Evolutionary conservation across 1,140 invertebrate species (phyloP), one percentile per base, ranked within the genome.

Genomic region (Akabosia matsudoensis): DNA sequence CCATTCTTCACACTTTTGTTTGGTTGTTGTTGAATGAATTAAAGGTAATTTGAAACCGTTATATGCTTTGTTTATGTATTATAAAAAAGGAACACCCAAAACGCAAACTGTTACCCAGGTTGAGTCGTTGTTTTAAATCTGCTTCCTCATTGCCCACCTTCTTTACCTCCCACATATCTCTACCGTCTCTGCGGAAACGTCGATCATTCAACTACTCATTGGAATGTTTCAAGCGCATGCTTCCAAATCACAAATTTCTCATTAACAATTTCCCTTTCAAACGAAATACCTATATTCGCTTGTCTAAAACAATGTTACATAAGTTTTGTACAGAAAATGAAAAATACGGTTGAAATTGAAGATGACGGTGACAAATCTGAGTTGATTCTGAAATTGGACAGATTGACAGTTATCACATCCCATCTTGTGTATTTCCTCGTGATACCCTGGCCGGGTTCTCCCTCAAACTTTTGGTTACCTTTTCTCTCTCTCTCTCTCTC

Each of bases 361-460:
- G 54, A 56, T 56, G 54, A 56, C 54, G 54, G 54, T 56, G 54
- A 56, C 54, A 56, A 56, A 56, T 56, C 54, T 56, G 10, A 24
- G 10, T 56, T 56, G 10, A 56, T 56, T 56, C 54, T 56, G 24
- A 56, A 56, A 24, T 16, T 22, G 54, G 54, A 56, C 54, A 56
- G 54, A 56, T 56, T 56, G 54, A 56, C 54, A 56, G 10, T 56
- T 24, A 56, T 16, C 54, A 24, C 54, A 56, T 4, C 54, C 54
- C 54, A 56, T 56, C 22, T 56, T 24, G n/a, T 56, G 54, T 56
- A 3, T 13, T 16, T 18, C 18, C 37, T 45, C 37, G 18, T 45
- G 37, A 45, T 45, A 18, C 18, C 37, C 37, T 45, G 18, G n/a
- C n/a, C 37, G 37, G 7, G 37, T 45, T 45, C 7, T 45, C 18